Base-by-base conservation (phyloP, 2,113 vertebrate genomes). In the Aspiorhynchus laticeps region DNA sequence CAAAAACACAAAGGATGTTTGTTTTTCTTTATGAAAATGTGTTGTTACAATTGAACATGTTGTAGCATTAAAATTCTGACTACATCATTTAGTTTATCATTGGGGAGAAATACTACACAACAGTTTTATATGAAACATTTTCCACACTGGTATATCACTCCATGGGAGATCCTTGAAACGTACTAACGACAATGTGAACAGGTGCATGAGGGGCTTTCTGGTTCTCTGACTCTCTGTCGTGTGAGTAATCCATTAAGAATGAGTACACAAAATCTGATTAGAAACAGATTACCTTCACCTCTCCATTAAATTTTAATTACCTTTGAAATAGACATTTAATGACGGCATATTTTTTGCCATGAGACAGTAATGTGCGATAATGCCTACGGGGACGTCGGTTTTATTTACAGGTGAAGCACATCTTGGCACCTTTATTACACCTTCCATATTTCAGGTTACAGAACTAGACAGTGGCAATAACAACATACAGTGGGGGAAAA, bases 221-320 rank as follows among this genome's bases (percentile, higher is more conserved):
- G 31, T 74, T 71, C 61, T 71, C 9, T 31, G 36, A n/a, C 41
- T 31, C 59, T 41, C 4, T 24, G 48, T 4, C 3, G 26, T 67
- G 21, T 14, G 24, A 80, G 48, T 80, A 67, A 80, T 41, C 43
- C 76, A 67, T 81, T 41, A 53, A 46, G 33, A 59, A 2, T 33
- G 46, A 67, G n/a, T 73, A 43, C 26, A 69, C 26, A 46, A 46
- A 81, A 81, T 59, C 48, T 73, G 69, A 86, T 86, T 74, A 86
- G 26, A 38, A 71, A 59, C 33, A 69, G 33, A 79, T 79, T 86
- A 33, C 28, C 43, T 33, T 85, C 46, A 56, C 33, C 67, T 80
- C 19, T 81, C 48, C 43, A 63, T 74, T 73, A 71, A 71, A 83
- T 51, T 83, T 71, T 24, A 71, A 71, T 83, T 71, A 83, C 81